Evolutionary conservation across 1,140 invertebrate genomes (phyloP).

Genomic region (Cherax destructor): DNA sequence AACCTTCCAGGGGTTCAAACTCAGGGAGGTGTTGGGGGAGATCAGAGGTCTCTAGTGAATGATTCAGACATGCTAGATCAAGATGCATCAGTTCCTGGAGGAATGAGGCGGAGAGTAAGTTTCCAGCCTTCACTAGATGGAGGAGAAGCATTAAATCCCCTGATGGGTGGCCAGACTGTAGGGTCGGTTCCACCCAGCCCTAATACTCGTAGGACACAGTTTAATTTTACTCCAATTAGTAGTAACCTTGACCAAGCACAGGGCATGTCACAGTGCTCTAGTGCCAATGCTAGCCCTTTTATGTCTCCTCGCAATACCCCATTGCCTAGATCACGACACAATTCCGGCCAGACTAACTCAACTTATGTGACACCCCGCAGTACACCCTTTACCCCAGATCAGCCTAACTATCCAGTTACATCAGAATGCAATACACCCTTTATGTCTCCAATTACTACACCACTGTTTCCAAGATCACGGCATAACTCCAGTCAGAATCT

Average conservation of each 20-base stretch:
- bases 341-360: slow-evolving; percentile 74
- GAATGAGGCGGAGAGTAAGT: slow-evolving; percentile 78
- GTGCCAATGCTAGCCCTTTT: slow-evolving; percentile 83
- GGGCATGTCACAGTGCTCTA: slow-evolving; percentile 61
- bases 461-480: slow-evolving; percentile 73
- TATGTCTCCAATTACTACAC: slow-evolving; percentile 75
- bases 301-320: slow-evolving; percentile 87
- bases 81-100: slow-evolving; percentile 19
- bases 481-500: slow-evolving; percentile 74
- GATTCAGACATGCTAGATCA: slow-evolving; percentile 48
- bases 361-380: slow-evolving; percentile 71
- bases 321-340: slow-evolving; percentile 76
- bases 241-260: slow-evolving; percentile 76
- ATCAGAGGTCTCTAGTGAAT: neutral
- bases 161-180: slow-evolving; percentile 48
- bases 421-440: slow-evolving; percentile 74
- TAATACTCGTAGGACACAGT: slow-evolving; percentile 83
- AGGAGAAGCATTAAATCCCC: slow-evolving; percentile 32
- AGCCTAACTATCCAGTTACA: slow-evolving; percentile 71
- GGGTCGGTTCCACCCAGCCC: slow-evolving; percentile 78
- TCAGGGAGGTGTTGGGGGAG: slow-evolving; percentile 25
- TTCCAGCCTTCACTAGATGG: slow-evolving; percentile 78
- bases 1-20: slow-evolving; percentile 76
- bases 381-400: slow-evolving; percentile 72
- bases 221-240: slow-evolving; percentile 89